Percentiles rank a stretch among this genome's conserved stretches.
Conservation (phyloP, 2,888 invertebrate species). For the Drosophila longiperda region DNA sequence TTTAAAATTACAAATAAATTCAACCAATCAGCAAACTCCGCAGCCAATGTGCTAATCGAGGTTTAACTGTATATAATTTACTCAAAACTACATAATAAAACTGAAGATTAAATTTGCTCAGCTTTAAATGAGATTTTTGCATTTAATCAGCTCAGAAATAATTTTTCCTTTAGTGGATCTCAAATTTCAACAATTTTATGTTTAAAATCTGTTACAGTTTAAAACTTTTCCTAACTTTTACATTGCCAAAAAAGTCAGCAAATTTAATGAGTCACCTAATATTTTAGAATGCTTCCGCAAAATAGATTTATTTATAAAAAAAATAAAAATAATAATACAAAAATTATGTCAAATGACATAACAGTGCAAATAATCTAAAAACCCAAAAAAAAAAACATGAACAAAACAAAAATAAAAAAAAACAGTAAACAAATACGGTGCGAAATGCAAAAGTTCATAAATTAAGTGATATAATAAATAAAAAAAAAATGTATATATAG, state of each 20-base stretch:
- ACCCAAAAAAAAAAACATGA: not conserved
- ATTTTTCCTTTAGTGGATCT: not conserved
- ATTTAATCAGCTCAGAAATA: not conserved
- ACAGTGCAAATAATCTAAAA: slow-evolving; percentile 68
- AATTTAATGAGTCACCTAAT: slow-evolving; percentile 1
- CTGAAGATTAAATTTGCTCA: not conserved
- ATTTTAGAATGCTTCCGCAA: slow-evolving; percentile 37
- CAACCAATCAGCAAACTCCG: not conserved
- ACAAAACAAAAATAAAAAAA: slow-evolving; percentile 5
- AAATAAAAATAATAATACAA: slow-evolving; percentile 9
- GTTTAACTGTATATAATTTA: not conserved
- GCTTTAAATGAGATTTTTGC: not conserved
- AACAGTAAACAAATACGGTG: slow-evolving; percentile 28
- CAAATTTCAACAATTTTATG: not conserved
- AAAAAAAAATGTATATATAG: not conserved
- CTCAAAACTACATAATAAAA: not conserved
- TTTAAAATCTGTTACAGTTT: not conserved
- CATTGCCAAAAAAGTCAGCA: not conserved
- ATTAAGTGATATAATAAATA: slow-evolving; percentile 43
- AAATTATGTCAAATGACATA: slow-evolving; percentile 57
- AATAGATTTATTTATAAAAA: slow-evolving; percentile 6
- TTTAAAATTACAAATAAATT: not conserved
- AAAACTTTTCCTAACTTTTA: not conserved
- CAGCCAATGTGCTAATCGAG: not conserved
- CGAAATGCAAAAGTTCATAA: slow-evolving; percentile 64